Evolutionary conservation across 1,140 invertebrate species (phyloP).

Genomic region (Bombus haemorrhoidalis): DNA sequence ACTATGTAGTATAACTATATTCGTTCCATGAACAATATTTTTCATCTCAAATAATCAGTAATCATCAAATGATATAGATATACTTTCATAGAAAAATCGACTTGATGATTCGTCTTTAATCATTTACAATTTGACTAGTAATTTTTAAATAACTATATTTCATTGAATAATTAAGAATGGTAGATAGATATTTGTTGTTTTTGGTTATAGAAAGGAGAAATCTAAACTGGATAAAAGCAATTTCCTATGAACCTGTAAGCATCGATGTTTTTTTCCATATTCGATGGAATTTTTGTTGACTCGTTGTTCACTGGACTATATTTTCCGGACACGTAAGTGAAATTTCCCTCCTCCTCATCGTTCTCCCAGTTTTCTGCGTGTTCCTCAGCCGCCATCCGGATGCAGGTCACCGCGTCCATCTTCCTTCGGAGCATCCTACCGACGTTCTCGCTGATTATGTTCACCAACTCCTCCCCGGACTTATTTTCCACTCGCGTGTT

Average conservation of each 20-base stretch:
- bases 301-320: slow-evolving; percentile 83
- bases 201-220: not conserved
- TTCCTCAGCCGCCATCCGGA: slow-evolving; percentile 87
- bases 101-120: not conserved
- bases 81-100: too few relatives aligned
- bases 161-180: not conserved
- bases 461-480: slow-evolving; percentile 88
- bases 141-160: not conserved
- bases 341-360: slow-evolving; percentile 70
- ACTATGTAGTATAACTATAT: too few relatives aligned
- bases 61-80: too few relatives aligned
- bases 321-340: slow-evolving; percentile 88
- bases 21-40: not conserved
- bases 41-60: not conserved
- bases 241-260: slow-evolving; percentile 68
- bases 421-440: slow-evolving; percentile 90
- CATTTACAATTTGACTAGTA: not conserved
- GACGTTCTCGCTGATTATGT: slow-evolving; percentile 89
- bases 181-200: not conserved
- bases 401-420: slow-evolving; percentile 92
- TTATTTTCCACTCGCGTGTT: slow-evolving; percentile 89
- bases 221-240: not conserved
- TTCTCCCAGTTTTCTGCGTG: slow-evolving; percentile 85
- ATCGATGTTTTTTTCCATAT: slow-evolving; percentile 50
- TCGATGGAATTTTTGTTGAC: slow-evolving; percentile 48